Conservation (phyloP, 2,797 vertebrate species). For the Acipenser ruthenus region DNA sequence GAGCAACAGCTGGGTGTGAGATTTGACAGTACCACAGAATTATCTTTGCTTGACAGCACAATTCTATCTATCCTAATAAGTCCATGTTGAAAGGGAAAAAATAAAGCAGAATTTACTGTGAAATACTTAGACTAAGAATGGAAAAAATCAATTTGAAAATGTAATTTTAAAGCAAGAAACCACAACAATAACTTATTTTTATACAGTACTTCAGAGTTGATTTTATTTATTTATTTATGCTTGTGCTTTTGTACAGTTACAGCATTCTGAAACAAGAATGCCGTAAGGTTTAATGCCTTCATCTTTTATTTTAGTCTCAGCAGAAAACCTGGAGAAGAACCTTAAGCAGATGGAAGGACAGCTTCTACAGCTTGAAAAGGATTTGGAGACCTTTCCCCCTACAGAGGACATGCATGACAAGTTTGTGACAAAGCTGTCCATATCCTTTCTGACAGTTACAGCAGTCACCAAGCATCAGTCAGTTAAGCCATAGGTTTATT, state of each 20-base stretch:
- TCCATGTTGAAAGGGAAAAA: too few relatives aligned
- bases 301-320: conserved; percentile 72
- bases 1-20: too few relatives aligned
- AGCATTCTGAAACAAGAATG: neutral
- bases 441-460: conserved; percentile 77
- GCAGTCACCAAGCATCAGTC: conserved; percentile 24
- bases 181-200: neutral
- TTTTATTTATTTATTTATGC: neutral
- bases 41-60: too few relatives aligned
- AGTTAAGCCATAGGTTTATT: conserved; percentile 28
- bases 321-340: conserved; percentile 92
- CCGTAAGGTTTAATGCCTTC: conserved; percentile 39
- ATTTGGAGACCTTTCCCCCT: conserved; percentile 87
- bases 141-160: too few relatives aligned
- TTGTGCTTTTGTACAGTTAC: neutral
- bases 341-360: conserved; percentile 93
- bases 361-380: conserved; percentile 89
- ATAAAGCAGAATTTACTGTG: too few relatives aligned
- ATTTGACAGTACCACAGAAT: too few relatives aligned
- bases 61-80: too few relatives aligned
- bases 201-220: neutral
- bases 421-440: conserved; percentile 92
- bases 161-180: neutral
- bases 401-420: conserved; percentile 81
- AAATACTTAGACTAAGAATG: too few relatives aligned